Percentiles rank a stretch among this genome's conserved stretches.
Evolutionary conservation across 2,113 vertebrate species (phyloP).

Genomic region (Coreoperca whiteheadi): DNA sequence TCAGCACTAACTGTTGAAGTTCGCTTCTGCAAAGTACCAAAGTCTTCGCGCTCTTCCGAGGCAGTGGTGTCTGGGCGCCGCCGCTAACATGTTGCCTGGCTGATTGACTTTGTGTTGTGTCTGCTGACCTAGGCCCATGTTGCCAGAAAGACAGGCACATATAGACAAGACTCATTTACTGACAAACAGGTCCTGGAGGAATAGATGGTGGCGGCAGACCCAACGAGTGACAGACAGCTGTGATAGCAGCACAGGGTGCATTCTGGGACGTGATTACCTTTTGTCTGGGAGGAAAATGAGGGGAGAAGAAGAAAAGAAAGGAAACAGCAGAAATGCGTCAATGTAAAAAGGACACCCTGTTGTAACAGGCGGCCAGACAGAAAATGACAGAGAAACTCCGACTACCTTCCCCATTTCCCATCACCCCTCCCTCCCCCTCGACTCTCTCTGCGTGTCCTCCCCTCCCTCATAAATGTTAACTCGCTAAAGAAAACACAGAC

Average conservation of each 20-base stretch:
- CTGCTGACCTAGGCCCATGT: neutral
- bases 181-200: constrained; percentile 5
- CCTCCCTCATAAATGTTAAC: constrained; percentile 57
- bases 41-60: neutral
- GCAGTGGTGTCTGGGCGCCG: neutral
- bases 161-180: constrained; percentile 7
- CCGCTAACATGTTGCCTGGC: neutral
- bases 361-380: constrained; percentile 50
- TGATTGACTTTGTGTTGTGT: neutral
- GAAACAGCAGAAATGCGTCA: constrained; percentile 12
- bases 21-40: neutral
- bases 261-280: constrained; percentile 7
- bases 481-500: constrained; percentile 58
- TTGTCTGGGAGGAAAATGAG: constrained; percentile 44
- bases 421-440: neutral
- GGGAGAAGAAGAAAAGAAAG: neutral
- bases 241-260: neutral
- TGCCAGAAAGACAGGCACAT: neutral
- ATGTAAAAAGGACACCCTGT: constrained; percentile 32
- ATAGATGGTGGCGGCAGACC: neutral
- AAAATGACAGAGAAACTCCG: constrained; percentile 55
- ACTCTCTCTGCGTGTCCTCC: neutral
- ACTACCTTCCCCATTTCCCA: constrained; percentile 8
- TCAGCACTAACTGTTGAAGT: neutral
- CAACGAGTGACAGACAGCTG: neutral